Evolutionary conservation across 2,797 vertebrate species (phyloP), one percentile per base, ranked within the genome.

Genomic region (Anguilla pacifica): DNA sequence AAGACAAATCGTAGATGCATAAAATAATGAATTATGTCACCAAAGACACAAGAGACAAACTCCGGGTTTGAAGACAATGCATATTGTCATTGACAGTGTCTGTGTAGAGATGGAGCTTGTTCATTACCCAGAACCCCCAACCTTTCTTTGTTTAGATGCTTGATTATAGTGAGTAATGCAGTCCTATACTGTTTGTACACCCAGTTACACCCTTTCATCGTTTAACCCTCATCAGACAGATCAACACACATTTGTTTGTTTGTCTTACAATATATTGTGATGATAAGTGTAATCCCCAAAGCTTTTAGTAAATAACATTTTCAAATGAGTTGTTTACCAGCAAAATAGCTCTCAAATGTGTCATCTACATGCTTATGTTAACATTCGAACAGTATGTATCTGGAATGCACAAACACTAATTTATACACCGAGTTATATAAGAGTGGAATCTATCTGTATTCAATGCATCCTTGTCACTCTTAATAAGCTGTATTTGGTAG

Each of bases 401-500:
- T 72, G 83, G 82, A 64, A 84, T 84, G 81, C 82, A 72, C 53
- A 83, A 55, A 87, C 31, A 82, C 51, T 84, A 17, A 84, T 87
- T 87, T 87, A 84, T 87, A 77, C 61, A 53, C 25, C 57, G n/a
- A n/a, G 86, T 83, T 57, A 87, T 57, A 87, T 67, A 83, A 49
- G 25, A 79, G 31, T 89, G 35, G 31, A 46, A 86, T 85, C 49
- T 35, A 87, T 91, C 89, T 91, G 88, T 88, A 90, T 86, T 88
- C 86, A 43, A 35, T 15, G 15, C 83, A 95, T 94, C 95, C 95
- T 94, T 93, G 88, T 83, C 91, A 90, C 92, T 90, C 93, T 93
- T 96, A 96, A 96, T 96, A 96, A 96, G 96, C 95, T 90, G 93
- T 92, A 94, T 94, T 92, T 88, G 91, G 93, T 95, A 95, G 94